Evolutionary conservation across 1,140 invertebrate species (phyloP).

Genomic region (Charaxes varanes): DNA sequence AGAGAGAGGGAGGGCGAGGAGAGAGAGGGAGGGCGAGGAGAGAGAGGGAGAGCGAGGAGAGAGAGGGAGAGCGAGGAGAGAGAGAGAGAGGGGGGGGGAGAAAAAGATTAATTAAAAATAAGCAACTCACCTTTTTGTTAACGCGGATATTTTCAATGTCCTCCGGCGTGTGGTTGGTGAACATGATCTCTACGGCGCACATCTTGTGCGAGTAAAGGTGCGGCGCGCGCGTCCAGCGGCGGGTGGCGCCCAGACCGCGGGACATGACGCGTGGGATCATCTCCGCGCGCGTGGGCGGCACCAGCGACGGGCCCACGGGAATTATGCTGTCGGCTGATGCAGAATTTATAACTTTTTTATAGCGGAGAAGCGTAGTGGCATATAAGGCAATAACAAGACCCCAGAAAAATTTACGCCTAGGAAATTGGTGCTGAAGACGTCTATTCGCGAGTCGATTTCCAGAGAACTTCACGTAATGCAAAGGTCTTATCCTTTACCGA

Average conservation of each 20-base stretch:
- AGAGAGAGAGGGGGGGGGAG: no score
- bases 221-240: constrained; percentile 86
- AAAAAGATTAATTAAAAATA: not conserved
- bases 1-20: no score
- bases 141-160: constrained; percentile 84
- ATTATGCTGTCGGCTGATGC: constrained; percentile 46
- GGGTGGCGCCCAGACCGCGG: constrained; percentile 82
- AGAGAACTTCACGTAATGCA: no score
- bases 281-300: constrained; percentile 79
- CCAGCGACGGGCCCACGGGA: constrained; percentile 78
- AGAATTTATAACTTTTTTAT: constrained; percentile 2
- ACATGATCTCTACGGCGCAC: constrained; percentile 88
- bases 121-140: constrained; percentile 78
- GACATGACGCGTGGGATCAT: constrained; percentile 87
- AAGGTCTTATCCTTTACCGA: no score
- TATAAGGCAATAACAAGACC: no score
- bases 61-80: no score
- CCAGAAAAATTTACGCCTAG: no score
- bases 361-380: no score
- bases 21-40: no score
- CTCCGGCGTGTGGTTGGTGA: constrained; percentile 83
- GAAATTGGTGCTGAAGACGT: no score
- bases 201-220: constrained; percentile 91
- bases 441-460: no score
- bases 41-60: no score